Conservation (phyloP, 2,888 invertebrate species). For the Ochropacha duplaris region DNA sequence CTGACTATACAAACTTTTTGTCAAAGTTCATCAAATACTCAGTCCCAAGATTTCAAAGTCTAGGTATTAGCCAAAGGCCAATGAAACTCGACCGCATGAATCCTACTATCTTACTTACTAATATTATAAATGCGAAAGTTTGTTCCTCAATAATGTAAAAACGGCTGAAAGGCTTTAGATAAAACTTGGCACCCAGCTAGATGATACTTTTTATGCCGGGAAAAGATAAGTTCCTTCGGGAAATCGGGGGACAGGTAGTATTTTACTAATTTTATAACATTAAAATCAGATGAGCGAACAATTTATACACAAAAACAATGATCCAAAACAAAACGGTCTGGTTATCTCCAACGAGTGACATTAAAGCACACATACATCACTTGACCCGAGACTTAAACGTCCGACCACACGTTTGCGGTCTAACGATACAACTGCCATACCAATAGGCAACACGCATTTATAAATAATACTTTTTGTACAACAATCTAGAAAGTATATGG, state of each 20-base stretch:
- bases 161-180: no score
- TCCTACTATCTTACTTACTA: no score
- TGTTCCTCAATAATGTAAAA: no score
- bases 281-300: neutral
- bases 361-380: slow-evolving; percentile 6
- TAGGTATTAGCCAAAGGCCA: no score
- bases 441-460: neutral
- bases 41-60: neutral
- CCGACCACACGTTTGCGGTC: slow-evolving; percentile 5
- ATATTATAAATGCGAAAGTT: no score
- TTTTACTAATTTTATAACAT: neutral
- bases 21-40: neutral
- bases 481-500: no score
- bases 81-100: no score
- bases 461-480: no score
- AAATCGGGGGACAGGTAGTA: no score
- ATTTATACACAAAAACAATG: slow-evolving; percentile 3
- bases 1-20: neutral
- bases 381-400: slow-evolving; percentile 6
- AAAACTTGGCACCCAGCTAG: no score
- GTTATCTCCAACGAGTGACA: slow-evolving; percentile 5
- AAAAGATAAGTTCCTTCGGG: no score
- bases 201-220: no score
- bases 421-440: neutral
- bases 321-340: slow-evolving; percentile 2